A percentile compares a stretch with the other conserved stretches of the same genome.
phyloP scores from a whole-genome alignment of 2,113 vertebrate species.

The Lepisosteus osseus region DNA sequence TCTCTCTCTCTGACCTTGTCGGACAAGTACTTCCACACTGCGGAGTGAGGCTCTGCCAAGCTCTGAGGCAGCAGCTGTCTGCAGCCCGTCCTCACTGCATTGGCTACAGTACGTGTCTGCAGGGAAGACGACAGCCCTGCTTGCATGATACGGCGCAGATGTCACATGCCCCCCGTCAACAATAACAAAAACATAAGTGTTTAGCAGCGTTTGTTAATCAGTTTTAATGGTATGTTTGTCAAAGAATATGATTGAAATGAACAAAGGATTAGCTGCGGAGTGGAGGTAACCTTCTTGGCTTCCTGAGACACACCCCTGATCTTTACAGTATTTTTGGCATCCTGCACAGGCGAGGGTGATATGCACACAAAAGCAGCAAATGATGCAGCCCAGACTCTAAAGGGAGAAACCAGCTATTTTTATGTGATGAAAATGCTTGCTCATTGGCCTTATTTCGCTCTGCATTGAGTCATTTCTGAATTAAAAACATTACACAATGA shows the following conservation, averaged over 20 bases:
- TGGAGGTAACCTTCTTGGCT: no score
- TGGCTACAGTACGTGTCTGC: not conserved
- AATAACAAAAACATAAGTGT: no score
- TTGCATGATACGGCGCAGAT: not conserved
- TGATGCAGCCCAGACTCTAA: constrained; percentile 24
- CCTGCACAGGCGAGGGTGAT: no score
- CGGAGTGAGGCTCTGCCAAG: not conserved
- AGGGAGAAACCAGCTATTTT: no score
- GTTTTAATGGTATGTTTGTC: no score
- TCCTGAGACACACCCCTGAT: no score
- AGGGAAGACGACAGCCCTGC: not conserved
- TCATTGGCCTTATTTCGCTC: constrained; percentile 3
- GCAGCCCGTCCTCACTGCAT: not conserved
- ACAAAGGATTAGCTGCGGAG: no score
- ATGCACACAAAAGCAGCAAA: constrained; percentile 16
- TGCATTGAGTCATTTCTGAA: constrained; percentile 21
- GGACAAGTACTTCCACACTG: constrained; percentile 2
- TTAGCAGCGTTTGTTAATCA: no score
- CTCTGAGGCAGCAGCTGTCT: not conserved
- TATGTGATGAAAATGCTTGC: no score
- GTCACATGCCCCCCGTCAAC: no score
- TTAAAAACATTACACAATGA: constrained; percentile 34
- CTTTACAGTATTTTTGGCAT: no score
- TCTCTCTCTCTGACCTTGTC: constrained; percentile 5
- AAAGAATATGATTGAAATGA: no score